These are phyloP conservation scores for Danio choprae DNA, from an alignment of 2,797 vertebrate genomes.

Conservation along the genomic window DNA sequence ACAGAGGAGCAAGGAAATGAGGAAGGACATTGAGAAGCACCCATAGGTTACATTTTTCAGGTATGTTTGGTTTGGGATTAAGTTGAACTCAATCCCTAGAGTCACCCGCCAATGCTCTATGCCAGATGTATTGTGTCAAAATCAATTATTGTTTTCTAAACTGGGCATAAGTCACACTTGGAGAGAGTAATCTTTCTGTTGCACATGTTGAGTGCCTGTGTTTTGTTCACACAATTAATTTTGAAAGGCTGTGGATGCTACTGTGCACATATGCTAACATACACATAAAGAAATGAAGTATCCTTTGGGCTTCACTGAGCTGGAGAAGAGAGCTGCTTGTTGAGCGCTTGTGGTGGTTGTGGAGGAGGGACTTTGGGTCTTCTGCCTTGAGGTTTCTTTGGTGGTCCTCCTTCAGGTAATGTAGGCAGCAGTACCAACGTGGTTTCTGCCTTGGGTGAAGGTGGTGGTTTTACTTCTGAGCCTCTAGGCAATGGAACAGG, in stretches of 20 bases:
- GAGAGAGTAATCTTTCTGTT: too few species aligned
- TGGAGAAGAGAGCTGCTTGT: conserved; percentile 63
- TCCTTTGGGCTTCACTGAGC: conserved; percentile 23
- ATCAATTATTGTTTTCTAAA: too few species aligned
- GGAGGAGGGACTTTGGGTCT: conserved; percentile 80
- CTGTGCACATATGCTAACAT: neutral
- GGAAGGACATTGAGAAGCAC: too few species aligned
- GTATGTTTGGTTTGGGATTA: too few species aligned
- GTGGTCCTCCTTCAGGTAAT: conserved; percentile 60
- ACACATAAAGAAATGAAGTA: neutral
- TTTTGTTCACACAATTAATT: neutral
- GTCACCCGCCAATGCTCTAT: too few species aligned
- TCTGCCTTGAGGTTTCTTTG: conserved; percentile 67
- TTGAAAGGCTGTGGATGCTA: neutral
- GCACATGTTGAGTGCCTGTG: too few species aligned
- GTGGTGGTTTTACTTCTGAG: conserved; percentile 30
- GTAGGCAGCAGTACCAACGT: conserved; percentile 4
- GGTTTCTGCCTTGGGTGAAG: conserved; percentile 41
- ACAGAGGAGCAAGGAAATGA: too few species aligned
- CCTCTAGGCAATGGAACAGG: conserved; percentile 19
- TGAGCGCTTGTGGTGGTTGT: conserved; percentile 72
- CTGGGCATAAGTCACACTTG: too few species aligned
- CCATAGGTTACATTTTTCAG: too few species aligned
- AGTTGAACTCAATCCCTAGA: too few species aligned
- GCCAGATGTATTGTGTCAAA: too few species aligned